Conservation (phyloP, 2,113 vertebrate species). For the Microtus ochrogaster region DNA sequence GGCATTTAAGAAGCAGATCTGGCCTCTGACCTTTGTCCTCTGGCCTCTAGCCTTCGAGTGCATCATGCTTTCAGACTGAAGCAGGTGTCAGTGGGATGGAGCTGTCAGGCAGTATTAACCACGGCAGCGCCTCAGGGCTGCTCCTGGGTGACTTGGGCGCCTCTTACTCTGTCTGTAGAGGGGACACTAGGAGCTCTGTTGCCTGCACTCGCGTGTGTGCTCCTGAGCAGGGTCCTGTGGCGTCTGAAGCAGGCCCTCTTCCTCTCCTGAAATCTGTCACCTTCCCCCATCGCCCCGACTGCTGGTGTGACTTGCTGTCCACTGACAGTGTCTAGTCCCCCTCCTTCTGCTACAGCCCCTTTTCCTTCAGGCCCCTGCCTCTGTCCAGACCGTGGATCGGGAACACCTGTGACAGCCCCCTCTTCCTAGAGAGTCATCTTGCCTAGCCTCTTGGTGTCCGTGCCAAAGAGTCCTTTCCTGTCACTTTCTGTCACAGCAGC, state of each 20-base stretch:
- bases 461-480: background rate
- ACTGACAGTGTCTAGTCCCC: background rate
- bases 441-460: background rate
- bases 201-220: background rate
- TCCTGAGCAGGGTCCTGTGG: background rate
- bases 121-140: slow-evolving; percentile 65
- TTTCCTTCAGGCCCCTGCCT: background rate
- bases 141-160: slow-evolving; percentile 53
- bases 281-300: background rate
- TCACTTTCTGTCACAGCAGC: background rate
- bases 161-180: background rate
- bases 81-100: slow-evolving; percentile 19
- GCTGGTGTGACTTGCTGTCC: background rate
- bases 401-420: background rate
- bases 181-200: background rate
- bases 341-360: background rate
- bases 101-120: background rate
- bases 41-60: slow-evolving; percentile 29
- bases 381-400: background rate
- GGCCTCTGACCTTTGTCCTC: slow-evolving; percentile 35
- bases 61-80: background rate
- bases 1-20: background rate
- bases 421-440: background rate
- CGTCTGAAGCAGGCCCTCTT: background rate
- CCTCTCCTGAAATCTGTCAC: background rate